Percentiles rank a stretch among this genome's conserved stretches.
Conservation (phyloP, 2,888 invertebrate genomes). For the Brassicogethes aeneus region DNA sequence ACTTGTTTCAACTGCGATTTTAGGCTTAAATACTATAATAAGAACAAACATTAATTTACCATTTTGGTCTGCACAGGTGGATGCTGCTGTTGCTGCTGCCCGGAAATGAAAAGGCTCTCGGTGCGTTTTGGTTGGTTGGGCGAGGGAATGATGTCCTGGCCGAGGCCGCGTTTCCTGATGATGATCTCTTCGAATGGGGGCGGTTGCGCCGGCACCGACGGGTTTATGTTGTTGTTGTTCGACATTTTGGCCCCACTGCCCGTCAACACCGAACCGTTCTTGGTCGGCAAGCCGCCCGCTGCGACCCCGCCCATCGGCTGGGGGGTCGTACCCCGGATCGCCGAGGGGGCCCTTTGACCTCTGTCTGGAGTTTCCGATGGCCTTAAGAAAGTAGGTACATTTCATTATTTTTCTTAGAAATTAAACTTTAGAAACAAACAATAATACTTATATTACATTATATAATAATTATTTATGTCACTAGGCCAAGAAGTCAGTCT, state of each 20-base stretch:
- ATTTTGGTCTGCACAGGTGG: constrained; percentile 19
- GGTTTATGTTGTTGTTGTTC: constrained; percentile 36
- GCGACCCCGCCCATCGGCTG: constrained; percentile 25
- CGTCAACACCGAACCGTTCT: constrained; percentile 59
- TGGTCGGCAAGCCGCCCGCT: constrained; percentile 36
- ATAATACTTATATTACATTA: no score
- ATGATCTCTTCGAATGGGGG: constrained; percentile 78
- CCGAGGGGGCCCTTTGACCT: constrained; percentile 48
- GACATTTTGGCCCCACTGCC: constrained; percentile 35
- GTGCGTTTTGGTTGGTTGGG: constrained; percentile 83
- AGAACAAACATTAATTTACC: no score
- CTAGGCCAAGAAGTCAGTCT: no score
- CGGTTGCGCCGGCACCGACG: constrained; percentile 33
- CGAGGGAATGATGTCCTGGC: constrained; percentile 85
- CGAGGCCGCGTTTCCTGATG: constrained; percentile 68
- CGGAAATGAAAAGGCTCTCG: constrained; percentile 75
- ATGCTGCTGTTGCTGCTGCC: constrained; percentile 37
- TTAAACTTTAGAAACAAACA: no score
- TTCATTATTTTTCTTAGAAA: no score
- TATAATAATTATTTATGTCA: no score
- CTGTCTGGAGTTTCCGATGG: constrained; percentile 40
- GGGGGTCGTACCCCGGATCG: constrained; percentile 47
- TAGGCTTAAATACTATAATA: no score
- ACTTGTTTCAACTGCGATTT: no score
- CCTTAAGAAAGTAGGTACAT: no score